Conservation (phyloP, 2,888 invertebrate genomes). For the Copidosoma aretas region DNA sequence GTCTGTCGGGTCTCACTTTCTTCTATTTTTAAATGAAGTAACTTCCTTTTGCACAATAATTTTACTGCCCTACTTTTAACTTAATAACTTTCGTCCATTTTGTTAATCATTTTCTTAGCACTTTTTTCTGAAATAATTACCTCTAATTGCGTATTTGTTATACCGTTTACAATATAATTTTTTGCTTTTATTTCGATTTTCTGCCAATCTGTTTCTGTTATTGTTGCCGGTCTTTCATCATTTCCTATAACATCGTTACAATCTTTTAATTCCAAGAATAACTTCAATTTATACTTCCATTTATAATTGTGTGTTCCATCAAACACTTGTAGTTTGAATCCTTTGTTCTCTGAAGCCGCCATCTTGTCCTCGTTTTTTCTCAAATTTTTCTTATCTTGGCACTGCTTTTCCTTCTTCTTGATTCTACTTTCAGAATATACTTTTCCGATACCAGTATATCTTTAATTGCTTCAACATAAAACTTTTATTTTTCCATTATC, state of each 20-base stretch:
- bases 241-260: constrained; percentile 19
- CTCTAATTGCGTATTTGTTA: not conserved
- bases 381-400: no score
- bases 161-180: not conserved
- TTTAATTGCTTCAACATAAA: no score
- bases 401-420: no score
- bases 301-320: constrained; percentile 34
- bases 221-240: not conserved
- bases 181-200: not conserved
- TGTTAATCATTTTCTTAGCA: not conserved
- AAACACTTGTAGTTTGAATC: constrained; percentile 26
- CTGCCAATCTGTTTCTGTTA: not conserved
- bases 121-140: not conserved
- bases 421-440: no score
- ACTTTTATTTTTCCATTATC: no score
- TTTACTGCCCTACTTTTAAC: not conserved
- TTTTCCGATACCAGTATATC: no score
- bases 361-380: no score
- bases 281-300: constrained; percentile 31
- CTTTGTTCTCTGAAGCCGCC: not conserved
- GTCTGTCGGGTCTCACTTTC: constrained; percentile 39
- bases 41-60: constrained; percentile 29
- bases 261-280: constrained; percentile 33
- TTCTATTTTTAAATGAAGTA: constrained; percentile 38
- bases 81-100: not conserved